Evolutionary conservation across 1,140 invertebrate species (phyloP).

Genomic region (Samia ricini): DNA sequence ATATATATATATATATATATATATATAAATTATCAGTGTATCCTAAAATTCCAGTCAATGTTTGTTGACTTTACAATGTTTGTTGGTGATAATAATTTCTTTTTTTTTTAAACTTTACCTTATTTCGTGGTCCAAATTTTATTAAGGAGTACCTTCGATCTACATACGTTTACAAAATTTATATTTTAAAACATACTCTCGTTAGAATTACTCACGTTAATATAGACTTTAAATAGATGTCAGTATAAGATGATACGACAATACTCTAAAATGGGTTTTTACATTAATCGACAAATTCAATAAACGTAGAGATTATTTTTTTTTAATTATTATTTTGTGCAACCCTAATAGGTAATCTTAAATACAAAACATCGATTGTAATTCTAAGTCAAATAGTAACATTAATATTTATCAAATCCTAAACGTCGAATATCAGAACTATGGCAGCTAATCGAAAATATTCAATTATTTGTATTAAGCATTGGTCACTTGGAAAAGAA

Average conservation of each 20-base stretch:
- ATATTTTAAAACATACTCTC: neutral
- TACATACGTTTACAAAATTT: neutral
- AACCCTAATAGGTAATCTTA: conserved; percentile 27
- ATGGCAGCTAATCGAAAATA: neutral
- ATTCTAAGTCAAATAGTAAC: conserved; percentile 21
- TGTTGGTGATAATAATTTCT: neutral
- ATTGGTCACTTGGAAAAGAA: neutral
- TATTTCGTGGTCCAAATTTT: neutral
- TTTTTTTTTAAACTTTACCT: neutral
- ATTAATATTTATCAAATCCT: conserved; percentile 5
- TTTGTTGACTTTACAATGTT: neutral
- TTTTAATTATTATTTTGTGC: conserved; percentile 21
- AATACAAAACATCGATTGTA: conserved; percentile 26
- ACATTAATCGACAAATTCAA: conserved; percentile 23
- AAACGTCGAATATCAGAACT: neutral
- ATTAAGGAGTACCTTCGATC: neutral
- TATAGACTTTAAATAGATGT: neutral
- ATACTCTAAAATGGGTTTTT: conserved; percentile 15
- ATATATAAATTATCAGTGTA: neutral
- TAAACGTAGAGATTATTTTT: conserved; percentile 3
- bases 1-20: too few species aligned
- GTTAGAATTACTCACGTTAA: neutral
- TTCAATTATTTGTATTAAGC: neutral
- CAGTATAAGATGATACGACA: conserved; percentile 1
- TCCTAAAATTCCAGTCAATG: neutral